A percentile compares a stretch with the other conserved stretches of the same genome.
Evolutionary conservation across 1,140 invertebrate genomes (phyloP).

Genomic region (Batillaria attramentaria): DNA sequence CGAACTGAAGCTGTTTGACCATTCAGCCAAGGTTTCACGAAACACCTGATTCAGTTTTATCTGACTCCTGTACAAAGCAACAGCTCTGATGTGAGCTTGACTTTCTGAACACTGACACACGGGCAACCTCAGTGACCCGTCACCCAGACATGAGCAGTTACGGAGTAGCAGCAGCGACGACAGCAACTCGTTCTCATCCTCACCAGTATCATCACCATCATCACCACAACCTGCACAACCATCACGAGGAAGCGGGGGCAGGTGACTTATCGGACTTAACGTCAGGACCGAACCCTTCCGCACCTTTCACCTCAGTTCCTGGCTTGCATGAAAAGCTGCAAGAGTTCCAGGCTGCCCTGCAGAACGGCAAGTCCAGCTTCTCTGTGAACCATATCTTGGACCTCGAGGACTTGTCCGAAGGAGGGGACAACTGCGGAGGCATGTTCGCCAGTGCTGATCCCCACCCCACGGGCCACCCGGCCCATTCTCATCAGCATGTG

Average conservation of each 20-base stretch:
- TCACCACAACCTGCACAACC: slow-evolving; percentile 3
- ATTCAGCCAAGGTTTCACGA: background rate
- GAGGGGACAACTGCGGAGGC: slow-evolving; percentile 52
- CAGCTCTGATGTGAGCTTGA: background rate
- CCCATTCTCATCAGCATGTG: slow-evolving; percentile 23
- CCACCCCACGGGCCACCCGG: slow-evolving; percentile 42
- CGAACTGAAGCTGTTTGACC: background rate
- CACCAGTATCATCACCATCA: slow-evolving; percentile 25
- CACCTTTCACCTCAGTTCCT: slow-evolving; percentile 18
- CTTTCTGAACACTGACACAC: background rate
- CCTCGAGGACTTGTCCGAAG: slow-evolving; percentile 57
- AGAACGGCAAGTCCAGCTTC: slow-evolving; percentile 57
- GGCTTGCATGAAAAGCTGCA: slow-evolving; percentile 57
- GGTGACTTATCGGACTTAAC: background rate
- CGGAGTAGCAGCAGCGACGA: slow-evolving; percentile 17
- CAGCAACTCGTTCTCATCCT: background rate
- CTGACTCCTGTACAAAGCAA: background rate
- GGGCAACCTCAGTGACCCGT: too few species aligned
- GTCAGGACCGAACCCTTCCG: background rate
- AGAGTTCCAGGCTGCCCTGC: slow-evolving; percentile 57
- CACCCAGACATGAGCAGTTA: slow-evolving; percentile 30
- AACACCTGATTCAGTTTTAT: background rate
- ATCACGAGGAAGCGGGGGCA: background rate
- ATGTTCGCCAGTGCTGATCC: slow-evolving; percentile 60
- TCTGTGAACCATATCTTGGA: slow-evolving; percentile 60